A percentile compares a stretch with the other conserved stretches of the same genome.
Conservation (phyloP, 2,113 vertebrate genomes). For the Pelobates fuscus region DNA sequence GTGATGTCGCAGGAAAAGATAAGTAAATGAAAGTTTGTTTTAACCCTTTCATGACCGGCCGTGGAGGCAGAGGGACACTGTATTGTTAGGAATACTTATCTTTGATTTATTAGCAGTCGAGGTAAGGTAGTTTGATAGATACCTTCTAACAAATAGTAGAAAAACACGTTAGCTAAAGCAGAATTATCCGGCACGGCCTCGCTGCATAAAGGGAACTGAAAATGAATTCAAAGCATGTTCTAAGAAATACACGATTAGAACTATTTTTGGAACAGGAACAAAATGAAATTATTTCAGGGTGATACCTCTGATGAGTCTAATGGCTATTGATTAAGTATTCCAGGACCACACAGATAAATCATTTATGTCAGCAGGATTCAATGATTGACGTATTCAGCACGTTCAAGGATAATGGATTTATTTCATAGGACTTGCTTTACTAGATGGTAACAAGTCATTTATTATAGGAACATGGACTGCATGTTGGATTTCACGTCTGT, state of each 20-base stretch:
- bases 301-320: conserved; percentile 3
- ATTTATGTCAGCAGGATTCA: conserved; percentile 14
- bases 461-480: too few species aligned
- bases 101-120: too few species aligned
- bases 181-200: too few species aligned
- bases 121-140: too few species aligned
- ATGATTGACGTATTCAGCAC: conserved; percentile 3
- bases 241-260: not conserved
- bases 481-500: too few species aligned
- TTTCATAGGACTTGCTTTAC: not conserved
- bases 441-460: not conserved
- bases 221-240: not conserved
- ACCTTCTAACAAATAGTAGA: too few species aligned
- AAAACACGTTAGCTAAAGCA: too few species aligned
- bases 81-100: too few species aligned
- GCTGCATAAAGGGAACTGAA: not conserved
- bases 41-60: too few species aligned
- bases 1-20: too few species aligned
- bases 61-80: too few species aligned
- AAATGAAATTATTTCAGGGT: conserved; percentile 2
- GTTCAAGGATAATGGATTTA: conserved; percentile 16
- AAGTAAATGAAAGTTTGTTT: too few species aligned
- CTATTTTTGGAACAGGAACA: conserved; percentile 11
- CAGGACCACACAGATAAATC: conserved; percentile 30
- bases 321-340: conserved; percentile 23